Percentiles rank a stretch among this genome's conserved stretches.
These are phyloP conservation scores for Coenonympha glycerion DNA, from an alignment of 2,888 invertebrate genomes.

Conservation along the genomic window DNA sequence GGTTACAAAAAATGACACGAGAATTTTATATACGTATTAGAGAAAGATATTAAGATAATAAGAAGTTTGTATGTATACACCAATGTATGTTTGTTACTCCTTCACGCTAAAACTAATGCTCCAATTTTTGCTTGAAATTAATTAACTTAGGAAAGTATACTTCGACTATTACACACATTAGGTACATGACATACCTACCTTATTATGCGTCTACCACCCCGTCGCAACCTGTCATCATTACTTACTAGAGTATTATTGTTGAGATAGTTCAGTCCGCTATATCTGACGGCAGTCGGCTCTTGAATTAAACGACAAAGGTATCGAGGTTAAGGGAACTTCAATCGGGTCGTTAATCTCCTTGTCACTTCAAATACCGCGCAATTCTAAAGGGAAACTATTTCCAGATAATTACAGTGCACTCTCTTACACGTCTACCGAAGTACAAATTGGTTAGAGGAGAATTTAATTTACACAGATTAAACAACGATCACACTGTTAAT, in stretches of 20 bases:
- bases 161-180: neutral
- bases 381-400: slow-evolving; percentile 8
- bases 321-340: slow-evolving; percentile 7
- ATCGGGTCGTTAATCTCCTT: slow-evolving; percentile 7
- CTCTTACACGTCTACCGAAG: neutral
- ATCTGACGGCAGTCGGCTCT: neutral
- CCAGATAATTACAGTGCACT: neutral
- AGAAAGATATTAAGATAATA: too few relatives aligned
- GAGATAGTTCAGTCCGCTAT: slow-evolving; percentile 1
- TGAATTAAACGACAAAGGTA: neutral
- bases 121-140: too few relatives aligned
- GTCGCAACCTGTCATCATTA: slow-evolving; percentile 3
- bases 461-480: neutral
- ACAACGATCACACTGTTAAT: too few relatives aligned
- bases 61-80: too few relatives aligned
- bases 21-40: too few relatives aligned
- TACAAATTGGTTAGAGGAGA: neutral
- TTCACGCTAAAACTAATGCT: too few relatives aligned
- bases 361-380: slow-evolving; percentile 10
- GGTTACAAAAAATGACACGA: too few relatives aligned
- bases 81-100: too few relatives aligned
- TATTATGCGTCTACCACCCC: neutral
- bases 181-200: neutral
- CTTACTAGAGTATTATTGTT: neutral
- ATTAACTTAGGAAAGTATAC: too few relatives aligned